These are phyloP conservation scores for Yoshiicerus persimilis DNA, from an alignment of 1,140 invertebrate genomes.

Conservation along the genomic window DNA sequence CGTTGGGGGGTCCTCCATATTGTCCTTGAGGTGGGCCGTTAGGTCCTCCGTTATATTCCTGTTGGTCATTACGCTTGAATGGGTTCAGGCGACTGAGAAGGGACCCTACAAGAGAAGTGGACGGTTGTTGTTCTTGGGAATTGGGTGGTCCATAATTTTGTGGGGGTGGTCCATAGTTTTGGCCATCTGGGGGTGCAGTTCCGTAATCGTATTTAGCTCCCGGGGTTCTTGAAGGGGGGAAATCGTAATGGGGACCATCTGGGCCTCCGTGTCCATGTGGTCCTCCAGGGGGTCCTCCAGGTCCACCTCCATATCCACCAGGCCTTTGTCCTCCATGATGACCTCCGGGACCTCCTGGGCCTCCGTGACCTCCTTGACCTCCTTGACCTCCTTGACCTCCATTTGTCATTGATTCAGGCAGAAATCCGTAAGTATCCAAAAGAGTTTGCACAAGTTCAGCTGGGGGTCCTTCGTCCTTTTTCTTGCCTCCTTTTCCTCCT, in stretches of 20 bases:
- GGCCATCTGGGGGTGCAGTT: background rate
- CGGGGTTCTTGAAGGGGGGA: background rate
- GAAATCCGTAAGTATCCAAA: background rate
- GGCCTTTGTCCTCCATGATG: background rate
- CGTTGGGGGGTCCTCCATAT: background rate
- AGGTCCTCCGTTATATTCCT: background rate
- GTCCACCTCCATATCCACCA: background rate
- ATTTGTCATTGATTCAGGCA: background rate
- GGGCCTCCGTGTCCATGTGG: background rate
- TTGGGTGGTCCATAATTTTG: background rate
- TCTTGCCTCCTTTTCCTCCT: background rate
- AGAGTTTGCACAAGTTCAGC: background rate
- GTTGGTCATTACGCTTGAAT: background rate
- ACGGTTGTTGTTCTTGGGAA: background rate
- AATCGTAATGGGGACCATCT: background rate
- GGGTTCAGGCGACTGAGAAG: background rate
- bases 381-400: background rate
- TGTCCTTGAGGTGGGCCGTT: background rate
- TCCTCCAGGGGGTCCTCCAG: background rate
- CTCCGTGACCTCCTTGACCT: background rate
- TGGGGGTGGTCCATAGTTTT: background rate
- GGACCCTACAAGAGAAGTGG: background rate
- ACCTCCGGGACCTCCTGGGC: background rate
- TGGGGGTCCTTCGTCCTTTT: background rate
- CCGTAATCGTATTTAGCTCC: background rate